Conservation (phyloP, 2,888 invertebrate genomes). For the Drosophila meridiana region DNA sequence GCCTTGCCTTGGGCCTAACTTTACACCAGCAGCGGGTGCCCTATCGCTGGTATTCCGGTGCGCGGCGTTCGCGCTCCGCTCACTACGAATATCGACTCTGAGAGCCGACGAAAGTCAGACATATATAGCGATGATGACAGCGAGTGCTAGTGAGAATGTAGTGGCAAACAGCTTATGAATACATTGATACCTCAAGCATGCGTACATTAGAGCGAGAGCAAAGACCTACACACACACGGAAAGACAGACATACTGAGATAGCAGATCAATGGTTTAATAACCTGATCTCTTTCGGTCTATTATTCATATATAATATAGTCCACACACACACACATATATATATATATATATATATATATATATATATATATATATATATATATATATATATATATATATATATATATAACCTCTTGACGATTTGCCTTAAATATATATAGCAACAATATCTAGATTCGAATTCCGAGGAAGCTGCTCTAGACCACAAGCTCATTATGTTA, state of each 20-base stretch:
- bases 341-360: too few relatives aligned
- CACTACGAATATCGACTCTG: conserved; percentile 84
- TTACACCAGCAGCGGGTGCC: conserved; percentile 75
- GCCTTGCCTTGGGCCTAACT: conserved; percentile 43
- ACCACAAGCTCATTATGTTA: conserved; percentile 8
- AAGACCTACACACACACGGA: background rate
- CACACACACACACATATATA: too few relatives aligned
- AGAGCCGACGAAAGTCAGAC: conserved; percentile 24
- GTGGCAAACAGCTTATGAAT: conserved; percentile 17
- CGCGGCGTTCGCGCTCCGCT: conserved; percentile 84
- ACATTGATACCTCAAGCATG: conserved; percentile 54
- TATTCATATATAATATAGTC: too few relatives aligned
- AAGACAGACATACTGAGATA: background rate
- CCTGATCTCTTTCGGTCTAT: background rate
- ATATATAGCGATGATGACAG: background rate
- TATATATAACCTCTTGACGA: conserved; percentile 42
- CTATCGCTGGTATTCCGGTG: conserved; percentile 84
- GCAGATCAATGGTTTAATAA: background rate
- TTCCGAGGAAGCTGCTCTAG: conserved; percentile 4
- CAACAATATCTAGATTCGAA: conserved; percentile 32
- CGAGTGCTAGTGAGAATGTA: background rate
- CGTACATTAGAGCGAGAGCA: conserved; percentile 36
- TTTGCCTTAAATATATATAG: conserved; percentile 63
- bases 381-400: too few relatives aligned
- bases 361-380: too few relatives aligned